Evolutionary conservation across 2,113 vertebrate genomes (phyloP).

Genomic region (Furnarius figulus): DNA sequence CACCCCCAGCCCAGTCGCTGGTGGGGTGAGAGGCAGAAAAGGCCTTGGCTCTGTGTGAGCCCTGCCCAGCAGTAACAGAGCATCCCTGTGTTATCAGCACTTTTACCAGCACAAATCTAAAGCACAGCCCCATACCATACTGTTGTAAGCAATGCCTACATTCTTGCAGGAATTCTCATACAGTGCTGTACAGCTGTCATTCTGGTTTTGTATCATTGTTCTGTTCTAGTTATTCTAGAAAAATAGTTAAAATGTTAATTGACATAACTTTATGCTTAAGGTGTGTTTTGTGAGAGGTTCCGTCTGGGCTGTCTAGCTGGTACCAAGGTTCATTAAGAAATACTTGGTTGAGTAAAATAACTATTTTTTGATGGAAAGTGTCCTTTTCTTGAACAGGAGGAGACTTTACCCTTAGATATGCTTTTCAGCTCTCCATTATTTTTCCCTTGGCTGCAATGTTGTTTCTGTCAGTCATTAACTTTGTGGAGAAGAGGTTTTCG

Average conservation of each 20-base stretch:
- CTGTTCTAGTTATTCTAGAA: background rate
- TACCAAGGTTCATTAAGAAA: background rate
- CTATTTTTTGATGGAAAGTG: background rate
- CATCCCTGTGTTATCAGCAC: background rate
- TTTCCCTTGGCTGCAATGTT: background rate
- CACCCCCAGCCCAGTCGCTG: background rate
- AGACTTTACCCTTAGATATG: background rate
- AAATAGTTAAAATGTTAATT: background rate
- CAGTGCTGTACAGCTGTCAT: background rate
- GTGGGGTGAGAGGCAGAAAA: background rate
- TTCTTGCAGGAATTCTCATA: background rate
- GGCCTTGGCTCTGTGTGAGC: background rate
- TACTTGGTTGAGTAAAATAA: background rate
- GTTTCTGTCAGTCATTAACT: background rate
- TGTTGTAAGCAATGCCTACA: background rate
- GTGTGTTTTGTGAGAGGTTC: background rate
- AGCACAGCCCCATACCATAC: background rate
- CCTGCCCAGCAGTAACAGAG: accelerated
- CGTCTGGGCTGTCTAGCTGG: background rate
- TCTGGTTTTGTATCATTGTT: background rate
- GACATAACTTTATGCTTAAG: background rate
- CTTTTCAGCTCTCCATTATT: background rate
- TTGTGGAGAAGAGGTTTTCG: background rate
- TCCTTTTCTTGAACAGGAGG: background rate
- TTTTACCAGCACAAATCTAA: background rate